A percentile compares a stretch with the other conserved stretches of the same genome.
These are phyloP conservation scores for Calephelis perditalis DNA, from an alignment of 2,888 invertebrate genomes.

Conservation along the genomic window DNA sequence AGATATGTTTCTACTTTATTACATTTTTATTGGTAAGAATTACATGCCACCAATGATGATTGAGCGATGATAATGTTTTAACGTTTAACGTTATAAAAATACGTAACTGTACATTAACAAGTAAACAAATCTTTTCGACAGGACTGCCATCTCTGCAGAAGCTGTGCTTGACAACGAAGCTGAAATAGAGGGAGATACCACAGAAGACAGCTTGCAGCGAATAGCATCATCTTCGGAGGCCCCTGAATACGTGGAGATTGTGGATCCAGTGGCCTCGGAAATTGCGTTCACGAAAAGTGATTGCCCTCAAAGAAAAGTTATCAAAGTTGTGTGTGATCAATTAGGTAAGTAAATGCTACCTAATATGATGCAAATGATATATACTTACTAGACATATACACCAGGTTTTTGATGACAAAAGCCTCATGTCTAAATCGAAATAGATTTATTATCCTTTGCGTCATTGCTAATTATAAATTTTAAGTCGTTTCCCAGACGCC, in stretches of 20 bases:
- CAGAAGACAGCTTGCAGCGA: constrained; percentile 44
- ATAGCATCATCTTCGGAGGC: constrained; percentile 56
- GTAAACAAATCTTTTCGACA: constrained; percentile 3
- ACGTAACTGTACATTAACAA: neutral
- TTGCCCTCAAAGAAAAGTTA: constrained; percentile 86
- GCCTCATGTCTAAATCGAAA: no score
- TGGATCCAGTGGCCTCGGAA: constrained; percentile 88
- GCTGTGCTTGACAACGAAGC: constrained; percentile 81
- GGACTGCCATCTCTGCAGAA: constrained; percentile 80
- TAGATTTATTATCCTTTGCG: no score
- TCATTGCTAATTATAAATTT: no score
- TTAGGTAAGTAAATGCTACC: constrained; percentile 74
- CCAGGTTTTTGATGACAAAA: no score
- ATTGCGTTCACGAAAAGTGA: constrained; percentile 88
- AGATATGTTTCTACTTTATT: no score
- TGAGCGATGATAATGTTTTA: no score
- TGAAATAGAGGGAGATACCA: constrained; percentile 69
- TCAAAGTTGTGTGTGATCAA: constrained; percentile 87
- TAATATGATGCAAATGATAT: no score
- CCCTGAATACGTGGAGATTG: constrained; percentile 86
- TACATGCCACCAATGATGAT: no score
- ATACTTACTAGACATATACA: no score
- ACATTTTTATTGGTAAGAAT: no score
- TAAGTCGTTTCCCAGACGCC: no score
- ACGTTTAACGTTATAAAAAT: neutral